Conservation (phyloP, 2,888 invertebrate genomes). For the Hypercompe scribonia region DNA sequence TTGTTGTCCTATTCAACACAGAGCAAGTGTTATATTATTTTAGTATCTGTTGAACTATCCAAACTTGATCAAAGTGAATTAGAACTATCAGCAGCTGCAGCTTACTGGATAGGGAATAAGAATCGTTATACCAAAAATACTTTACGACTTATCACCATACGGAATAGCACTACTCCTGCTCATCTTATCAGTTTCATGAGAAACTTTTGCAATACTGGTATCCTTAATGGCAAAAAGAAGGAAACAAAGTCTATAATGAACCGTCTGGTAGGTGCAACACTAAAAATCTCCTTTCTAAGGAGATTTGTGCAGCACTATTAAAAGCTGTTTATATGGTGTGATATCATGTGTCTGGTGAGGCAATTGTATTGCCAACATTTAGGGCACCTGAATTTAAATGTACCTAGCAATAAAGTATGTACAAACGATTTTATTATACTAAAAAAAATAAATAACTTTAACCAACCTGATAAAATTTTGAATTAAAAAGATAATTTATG, state of each 20-base stretch:
- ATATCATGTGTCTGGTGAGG: too few relatives aligned
- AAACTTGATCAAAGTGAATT: slow-evolving; percentile 29
- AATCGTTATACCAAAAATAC: too few relatives aligned
- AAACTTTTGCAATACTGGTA: too few relatives aligned
- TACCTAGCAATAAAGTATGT: background rate
- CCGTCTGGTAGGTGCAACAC: too few relatives aligned
- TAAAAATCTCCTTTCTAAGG: too few relatives aligned
- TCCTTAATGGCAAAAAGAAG: too few relatives aligned
- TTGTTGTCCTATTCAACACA: slow-evolving; percentile 13
- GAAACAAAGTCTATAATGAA: too few relatives aligned
- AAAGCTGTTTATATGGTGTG: too few relatives aligned
- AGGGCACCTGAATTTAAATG: background rate
- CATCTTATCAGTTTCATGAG: too few relatives aligned
- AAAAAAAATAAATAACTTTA: background rate
- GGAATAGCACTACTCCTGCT: too few relatives aligned
- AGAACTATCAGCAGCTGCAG: slow-evolving; percentile 1
- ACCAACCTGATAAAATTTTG: background rate
- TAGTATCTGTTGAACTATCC: slow-evolving; percentile 16
- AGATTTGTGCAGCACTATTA: too few relatives aligned
- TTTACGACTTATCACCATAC: too few relatives aligned
- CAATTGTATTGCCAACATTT: background rate
- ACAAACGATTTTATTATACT: background rate
- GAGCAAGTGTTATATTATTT: slow-evolving; percentile 29
- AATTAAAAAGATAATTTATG: background rate
- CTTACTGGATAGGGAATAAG: background rate